Evolutionary conservation across 2,888 invertebrate genomes (phyloP), one percentile per base, ranked within the genome.

Genomic region (Ametastegia equiseti): DNA sequence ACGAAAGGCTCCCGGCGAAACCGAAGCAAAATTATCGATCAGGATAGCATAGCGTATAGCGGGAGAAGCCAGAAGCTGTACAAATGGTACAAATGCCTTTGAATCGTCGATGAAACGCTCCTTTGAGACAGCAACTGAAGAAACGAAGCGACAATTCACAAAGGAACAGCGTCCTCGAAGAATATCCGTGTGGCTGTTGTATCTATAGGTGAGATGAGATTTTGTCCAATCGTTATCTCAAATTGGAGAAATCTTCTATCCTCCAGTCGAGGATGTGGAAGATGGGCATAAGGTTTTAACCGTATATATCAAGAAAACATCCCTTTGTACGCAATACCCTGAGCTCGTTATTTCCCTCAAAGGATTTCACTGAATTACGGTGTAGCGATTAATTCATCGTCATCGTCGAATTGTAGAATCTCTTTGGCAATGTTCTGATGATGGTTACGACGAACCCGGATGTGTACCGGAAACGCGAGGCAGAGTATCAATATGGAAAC

Each of bases 101-200:
- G 75, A 75, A 75, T 54, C 50, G 75, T 75, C 75, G 54, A 75
- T 36, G 75, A 75, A 75, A 75, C 19, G 54, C n/a, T 54, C 54
- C 54, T 54, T 54, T 54, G 75, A 50, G 75, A 23, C 36, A 36
- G 36, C 75, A 54, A 75, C 36, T 33, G 75, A 54, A 50, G 75
- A 75, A 54, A 75, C 54, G 75, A 36, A 54, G 50, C 75, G 36
- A 75, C 30, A 75, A 54, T 75, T 54, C 75, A 54, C 75, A 50
- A 50, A 75, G 50, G 36, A 23, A 23, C 33, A 36, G 33, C 33
- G 45, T 54, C 19, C 33, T 75, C 45, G 7, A 45, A 54, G 54
- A 75, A 73, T 73, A 73, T 33, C 50, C 30, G 39, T 4, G 5
- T 42, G 30, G 27, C 42, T 71, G 30, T 47, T 71, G 27, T 47